Base-by-base conservation (phyloP, 2,797 vertebrate species). In the Pseudochirops corinnae region DNA sequence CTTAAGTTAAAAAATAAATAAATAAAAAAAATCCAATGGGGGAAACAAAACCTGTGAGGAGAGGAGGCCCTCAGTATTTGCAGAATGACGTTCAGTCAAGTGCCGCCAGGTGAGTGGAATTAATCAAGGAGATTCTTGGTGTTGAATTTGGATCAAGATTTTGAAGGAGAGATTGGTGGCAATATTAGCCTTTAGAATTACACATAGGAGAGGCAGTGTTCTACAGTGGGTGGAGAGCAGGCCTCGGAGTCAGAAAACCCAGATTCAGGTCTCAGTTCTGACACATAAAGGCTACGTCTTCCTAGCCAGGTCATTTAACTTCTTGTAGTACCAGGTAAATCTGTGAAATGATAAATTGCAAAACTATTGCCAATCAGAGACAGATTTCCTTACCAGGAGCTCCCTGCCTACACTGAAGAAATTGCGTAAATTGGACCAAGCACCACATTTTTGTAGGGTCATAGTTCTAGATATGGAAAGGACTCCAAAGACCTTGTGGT, bases 121-220 rank as follows among this genome's bases (percentile, higher is more conserved):
- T 56, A 90, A 91, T 91, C 60, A 74, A 67, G 74, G 28, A 93
- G 0, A 53, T 94, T 57, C 50, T 39, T 91, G 62, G 55, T 90
- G 21, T 29, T 56, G 39, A 90, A 95, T 91, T 94, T 9, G 91
- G 56, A 56, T 39, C 31, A 92, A 56, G 93, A 53, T 93, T 90
- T 91, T 92, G 87, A 62, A 94, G 46, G 58, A 55, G 39, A 82
- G 39, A 39, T 74, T 39, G 33, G 16, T 18, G 62, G 33, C 33
- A 74, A 9, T 21, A 74, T 9, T 39, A 39, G 18, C 18, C 9
- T 39, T 82, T 82, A 46, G 74, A 82, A 82, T 82, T 46, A 46
- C 2, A 82, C 74, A 82, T 24, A 46, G 10, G 74, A 46, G 39
- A 46, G 39, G 3, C 39, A 82, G 21, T 46, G 21, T 82, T 46